Percentiles rank a stretch among this genome's conserved stretches.
Conservation (phyloP, 2,888 invertebrate genomes). For the Crossocerus cetratus region DNA sequence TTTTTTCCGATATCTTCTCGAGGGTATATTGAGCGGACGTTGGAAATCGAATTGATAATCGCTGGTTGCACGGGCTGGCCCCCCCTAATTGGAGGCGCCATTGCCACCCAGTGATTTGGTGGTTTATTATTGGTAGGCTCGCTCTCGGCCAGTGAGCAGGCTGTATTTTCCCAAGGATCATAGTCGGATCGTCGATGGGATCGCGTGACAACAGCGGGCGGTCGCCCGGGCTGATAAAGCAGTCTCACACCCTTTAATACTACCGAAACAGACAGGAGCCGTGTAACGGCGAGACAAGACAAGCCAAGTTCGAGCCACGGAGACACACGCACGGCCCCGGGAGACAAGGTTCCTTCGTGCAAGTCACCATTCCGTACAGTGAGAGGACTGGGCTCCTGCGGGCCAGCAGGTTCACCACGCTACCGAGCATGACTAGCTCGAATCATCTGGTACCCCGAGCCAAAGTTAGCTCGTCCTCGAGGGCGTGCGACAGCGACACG, state of each 20-base stretch:
- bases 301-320: slow-evolving; percentile 43
- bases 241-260: slow-evolving; percentile 55
- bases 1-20: no score
- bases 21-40: no score
- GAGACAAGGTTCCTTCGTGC: slow-evolving; percentile 6
- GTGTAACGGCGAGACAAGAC: slow-evolving; percentile 54
- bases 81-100: no score
- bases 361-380: slow-evolving; percentile 48
- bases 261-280: slow-evolving; percentile 60
- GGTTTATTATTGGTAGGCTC: no score
- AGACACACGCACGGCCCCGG: no score
- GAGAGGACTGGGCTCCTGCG: background rate
- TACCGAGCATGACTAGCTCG: slow-evolving; percentile 66
- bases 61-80: no score
- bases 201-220: slow-evolving; percentile 74
- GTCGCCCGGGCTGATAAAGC: slow-evolving; percentile 61
- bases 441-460: slow-evolving; percentile 34
- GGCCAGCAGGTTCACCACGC: slow-evolving; percentile 50
- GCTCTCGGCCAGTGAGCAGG: no score
- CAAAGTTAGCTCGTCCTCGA: slow-evolving; percentile 8
- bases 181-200: slow-evolving; percentile 59
- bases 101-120: no score
- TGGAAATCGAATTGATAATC: no score
- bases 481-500: slow-evolving; percentile 33
- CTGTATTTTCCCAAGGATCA: no score